Percentiles rank a stretch among this genome's conserved stretches.
phyloP scores from a whole-genome alignment of 2,888 invertebrate genomes.

The Eucriotettix oculatus region DNA sequence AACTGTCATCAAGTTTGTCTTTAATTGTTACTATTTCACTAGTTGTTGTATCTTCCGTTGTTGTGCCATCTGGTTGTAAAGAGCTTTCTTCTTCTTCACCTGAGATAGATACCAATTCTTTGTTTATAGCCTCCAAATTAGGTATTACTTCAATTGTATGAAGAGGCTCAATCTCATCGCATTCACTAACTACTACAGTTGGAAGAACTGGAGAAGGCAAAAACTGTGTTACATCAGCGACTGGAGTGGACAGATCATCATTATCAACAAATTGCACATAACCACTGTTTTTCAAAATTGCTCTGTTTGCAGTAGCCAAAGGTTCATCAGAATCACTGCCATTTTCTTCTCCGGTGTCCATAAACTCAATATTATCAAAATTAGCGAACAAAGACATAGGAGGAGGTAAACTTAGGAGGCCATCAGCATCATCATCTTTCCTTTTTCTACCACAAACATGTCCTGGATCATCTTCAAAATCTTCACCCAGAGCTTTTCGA shows the following conservation, averaged over 20 bases:
- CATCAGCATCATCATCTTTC: slow-evolving; percentile 12
- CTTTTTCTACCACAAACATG: slow-evolving; percentile 24
- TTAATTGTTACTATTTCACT: slow-evolving; percentile 17
- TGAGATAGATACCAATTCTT: slow-evolving; percentile 4
- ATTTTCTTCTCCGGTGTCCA: slow-evolving; percentile 68
- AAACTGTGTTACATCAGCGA: slow-evolving; percentile 22
- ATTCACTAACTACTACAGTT: slow-evolving; percentile 7
- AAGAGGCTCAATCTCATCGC: slow-evolving; percentile 9
- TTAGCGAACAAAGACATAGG: slow-evolving; percentile 10
- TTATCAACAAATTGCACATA: slow-evolving; percentile 41
- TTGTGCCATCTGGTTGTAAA: slow-evolving; percentile 34
- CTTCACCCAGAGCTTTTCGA: slow-evolving; percentile 22
- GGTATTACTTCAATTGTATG: slow-evolving; percentile 4
- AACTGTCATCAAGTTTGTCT: slow-evolving; percentile 27
- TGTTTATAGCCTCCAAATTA: slow-evolving; percentile 10
- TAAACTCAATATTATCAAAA: slow-evolving; percentile 41
- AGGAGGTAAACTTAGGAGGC: slow-evolving; percentile 1
- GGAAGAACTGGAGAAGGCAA: slow-evolving; percentile 15
- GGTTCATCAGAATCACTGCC: slow-evolving; percentile 39
- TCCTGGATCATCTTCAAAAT: slow-evolving; percentile 23
- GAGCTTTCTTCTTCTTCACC: slow-evolving; percentile 36
- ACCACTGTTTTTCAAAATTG: slow-evolving; percentile 40
- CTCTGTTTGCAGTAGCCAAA: slow-evolving; percentile 33
- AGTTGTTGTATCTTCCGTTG: slow-evolving; percentile 38
- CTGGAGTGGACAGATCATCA: slow-evolving; percentile 27